Evolutionary conservation across 2,888 invertebrate species (phyloP), one percentile per base, ranked within the genome.

Genomic region (Lasioglossum morio): DNA sequence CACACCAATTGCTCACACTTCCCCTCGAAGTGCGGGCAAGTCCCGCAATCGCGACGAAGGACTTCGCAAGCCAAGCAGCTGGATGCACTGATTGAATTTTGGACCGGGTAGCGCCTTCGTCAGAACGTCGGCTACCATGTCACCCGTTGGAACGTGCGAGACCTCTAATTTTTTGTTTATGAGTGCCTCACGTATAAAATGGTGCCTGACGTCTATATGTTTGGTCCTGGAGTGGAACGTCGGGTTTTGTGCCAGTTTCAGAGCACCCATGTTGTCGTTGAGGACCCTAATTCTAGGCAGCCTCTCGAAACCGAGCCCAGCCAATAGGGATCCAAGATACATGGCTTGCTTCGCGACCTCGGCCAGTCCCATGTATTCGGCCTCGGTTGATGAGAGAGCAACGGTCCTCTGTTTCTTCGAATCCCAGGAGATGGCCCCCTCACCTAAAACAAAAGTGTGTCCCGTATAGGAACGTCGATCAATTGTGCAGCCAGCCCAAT

Each of bases 11-110:
- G 1, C 34, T 34, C 34, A 27, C 60, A 27, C 60, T 60, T 27
- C 60, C 60, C 60, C 60, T 60, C 60, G 60, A 27, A 3, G 1
- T n/a, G 60, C n/a, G 27, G 27, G 2, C 60, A 0, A 60, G n/a
- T 2, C 0, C 2, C 1, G 14, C 10, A 0, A 2, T 0, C 8
- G 8, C 23, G 23, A 19, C 8, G 8, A 23, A 46, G 5, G 0
- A 1, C 5, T 5, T 4, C 23, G 8, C 23, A 53, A 23, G 2
- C 23, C 23, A 0, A 53, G 23, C 8, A 60, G 27, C 60, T 10
- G 3, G 12, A 27, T 10, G 27, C 27, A 60, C 4, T 3, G 8
- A 4, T 4, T 1, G 14, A n/a, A n/a, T 4, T 60, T 60, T 12
- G 27, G 27, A 3, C 60, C 27, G 4, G 27, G 30, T 3, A 30